phyloP scores from a whole-genome alignment of 2,797 vertebrate species.

The Loriculus beryllinus region DNA sequence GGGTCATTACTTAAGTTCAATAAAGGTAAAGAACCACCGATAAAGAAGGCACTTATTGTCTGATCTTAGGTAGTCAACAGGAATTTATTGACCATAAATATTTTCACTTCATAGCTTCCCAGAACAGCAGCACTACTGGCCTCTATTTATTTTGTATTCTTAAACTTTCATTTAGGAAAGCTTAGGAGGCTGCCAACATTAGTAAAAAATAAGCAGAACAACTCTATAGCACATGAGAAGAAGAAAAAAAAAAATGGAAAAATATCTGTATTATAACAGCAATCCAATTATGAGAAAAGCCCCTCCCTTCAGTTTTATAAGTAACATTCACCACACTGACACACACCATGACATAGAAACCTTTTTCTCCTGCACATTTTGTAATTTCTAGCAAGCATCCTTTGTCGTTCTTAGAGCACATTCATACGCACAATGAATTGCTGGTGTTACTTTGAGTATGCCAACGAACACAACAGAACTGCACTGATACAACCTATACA shows the following conservation, averaged over 20 bases:
- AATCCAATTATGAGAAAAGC: background rate
- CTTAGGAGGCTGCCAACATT: background rate
- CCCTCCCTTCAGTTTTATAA: background rate
- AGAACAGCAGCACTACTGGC: background rate
- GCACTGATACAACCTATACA: too few species aligned
- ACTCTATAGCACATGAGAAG: background rate
- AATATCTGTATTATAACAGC: background rate
- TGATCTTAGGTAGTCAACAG: background rate
- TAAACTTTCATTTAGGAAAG: background rate
- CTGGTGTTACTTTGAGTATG: background rate
- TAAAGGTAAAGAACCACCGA: background rate
- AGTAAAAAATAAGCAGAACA: background rate
- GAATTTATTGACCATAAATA: background rate
- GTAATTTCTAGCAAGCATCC: background rate
- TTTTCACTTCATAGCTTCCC: background rate
- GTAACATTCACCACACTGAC: background rate
- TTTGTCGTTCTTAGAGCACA: background rate
- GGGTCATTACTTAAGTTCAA: background rate
- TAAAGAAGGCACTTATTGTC: background rate
- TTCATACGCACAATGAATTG: background rate
- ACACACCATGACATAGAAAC: fast-evolving
- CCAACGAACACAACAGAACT: background rate
- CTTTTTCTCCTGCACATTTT: background rate
- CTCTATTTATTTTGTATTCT: background rate
- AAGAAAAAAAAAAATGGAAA: background rate